phyloP scores from a whole-genome alignment of 2,113 vertebrate genomes.

The cat (Felis catus) region F.catus_Fca126_mat1.0 CM031412.1:23124501-23125000 shows the following conservation, averaged over 20 bases:
- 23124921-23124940: background rate
- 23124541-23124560: background rate
- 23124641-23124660: background rate
- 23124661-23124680: background rate
- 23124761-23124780: background rate
- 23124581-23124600: background rate
- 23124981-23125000: background rate
- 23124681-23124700: background rate
- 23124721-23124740: background rate
- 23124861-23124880: background rate
- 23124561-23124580: background rate
- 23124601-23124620: background rate
- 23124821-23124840: background rate
- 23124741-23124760: background rate
- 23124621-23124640: background rate
- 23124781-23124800: background rate
- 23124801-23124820: background rate
- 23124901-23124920: background rate
- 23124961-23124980: background rate
- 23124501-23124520: background rate
- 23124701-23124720: background rate
- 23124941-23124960: background rate
- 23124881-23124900: constrained; percentile 13
- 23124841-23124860: background rate
- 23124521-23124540: background rate